Percentiles rank a stretch among this genome's conserved stretches.
Conservation (phyloP, 2,888 invertebrate species). For the Machimus rusticus region DNA sequence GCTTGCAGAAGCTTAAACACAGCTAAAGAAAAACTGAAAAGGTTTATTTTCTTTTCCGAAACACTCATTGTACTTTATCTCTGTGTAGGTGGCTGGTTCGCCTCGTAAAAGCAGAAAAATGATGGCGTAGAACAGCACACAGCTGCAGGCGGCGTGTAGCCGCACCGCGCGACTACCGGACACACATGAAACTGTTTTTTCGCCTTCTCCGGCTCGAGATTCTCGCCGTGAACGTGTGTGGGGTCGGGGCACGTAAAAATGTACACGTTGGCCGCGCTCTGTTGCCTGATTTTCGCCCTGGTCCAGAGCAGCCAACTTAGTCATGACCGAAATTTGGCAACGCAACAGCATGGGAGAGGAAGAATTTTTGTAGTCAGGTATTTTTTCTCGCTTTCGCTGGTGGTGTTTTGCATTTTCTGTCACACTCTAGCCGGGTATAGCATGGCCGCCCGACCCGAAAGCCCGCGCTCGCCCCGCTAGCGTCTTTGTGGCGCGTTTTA, state of each 20-base stretch:
- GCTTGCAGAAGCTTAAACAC: not conserved
- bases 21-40: not conserved
- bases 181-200: not conserved
- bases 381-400: not conserved
- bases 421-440: not conserved
- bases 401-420: not conserved
- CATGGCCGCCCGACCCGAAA: not conserved
- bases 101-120: not conserved
- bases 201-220: not conserved
- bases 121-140: not conserved
- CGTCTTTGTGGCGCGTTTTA: not conserved
- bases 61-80: not conserved
- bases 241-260: not conserved
- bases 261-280: slow-evolving; percentile 9
- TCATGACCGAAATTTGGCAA: not conserved
- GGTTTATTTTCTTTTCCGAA: not conserved
- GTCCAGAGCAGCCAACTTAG: not conserved
- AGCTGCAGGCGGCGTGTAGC: not conserved
- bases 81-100: not conserved
- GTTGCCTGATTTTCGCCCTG: not conserved
- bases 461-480: not conserved
- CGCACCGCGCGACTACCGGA: not conserved
- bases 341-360: not conserved
- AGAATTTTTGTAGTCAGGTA: not conserved
- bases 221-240: not conserved